Conservation (phyloP, 2,888 invertebrate genomes). For the Sipha maydis region DNA sequence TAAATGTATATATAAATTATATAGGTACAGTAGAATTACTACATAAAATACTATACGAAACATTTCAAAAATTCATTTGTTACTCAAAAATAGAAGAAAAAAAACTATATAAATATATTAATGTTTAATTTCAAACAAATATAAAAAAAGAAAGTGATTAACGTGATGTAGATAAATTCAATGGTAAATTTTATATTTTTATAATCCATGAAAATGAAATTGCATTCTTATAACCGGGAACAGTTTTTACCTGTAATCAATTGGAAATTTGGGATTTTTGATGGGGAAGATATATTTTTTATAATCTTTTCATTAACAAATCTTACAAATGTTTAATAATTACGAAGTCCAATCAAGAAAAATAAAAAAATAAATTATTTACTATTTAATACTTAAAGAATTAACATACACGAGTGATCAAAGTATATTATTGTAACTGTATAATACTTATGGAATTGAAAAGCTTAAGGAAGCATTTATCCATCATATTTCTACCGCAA, state of each 20-base stretch:
- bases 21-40: not conserved
- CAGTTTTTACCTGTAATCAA: not conserved
- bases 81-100: not conserved
- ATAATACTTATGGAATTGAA: too few species aligned
- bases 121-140: not conserved
- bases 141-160: not conserved
- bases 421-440: too few species aligned
- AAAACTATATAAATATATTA: not conserved
- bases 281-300: too few species aligned
- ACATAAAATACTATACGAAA: slow-evolving; percentile 18
- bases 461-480: too few species aligned
- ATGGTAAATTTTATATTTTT: not conserved
- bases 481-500: too few species aligned
- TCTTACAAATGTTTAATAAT: too few species aligned
- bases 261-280: too few species aligned
- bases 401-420: too few species aligned
- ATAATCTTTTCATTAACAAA: too few species aligned
- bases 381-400: too few species aligned
- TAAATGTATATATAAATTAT: not conserved
- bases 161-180: not conserved
- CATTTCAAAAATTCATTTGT: slow-evolving; percentile 11
- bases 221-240: not conserved
- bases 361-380: too few species aligned
- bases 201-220: not conserved
- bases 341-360: too few species aligned